Evolutionary conservation across 1,140 invertebrate genomes (phyloP).

Genomic region (Cataglyphis hispanica): DNA sequence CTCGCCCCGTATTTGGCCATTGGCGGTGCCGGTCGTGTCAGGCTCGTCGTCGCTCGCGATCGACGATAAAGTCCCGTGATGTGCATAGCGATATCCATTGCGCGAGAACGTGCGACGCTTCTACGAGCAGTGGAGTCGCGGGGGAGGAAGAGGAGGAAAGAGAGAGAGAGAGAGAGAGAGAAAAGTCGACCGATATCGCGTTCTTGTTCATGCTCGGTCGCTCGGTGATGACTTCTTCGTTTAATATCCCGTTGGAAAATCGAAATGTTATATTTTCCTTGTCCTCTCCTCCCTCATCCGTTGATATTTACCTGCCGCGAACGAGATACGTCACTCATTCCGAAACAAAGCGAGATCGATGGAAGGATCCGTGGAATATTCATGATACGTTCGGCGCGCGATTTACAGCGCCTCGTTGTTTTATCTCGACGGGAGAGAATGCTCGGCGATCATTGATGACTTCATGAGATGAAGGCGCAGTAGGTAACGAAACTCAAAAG

Average conservation of each 20-base stretch:
- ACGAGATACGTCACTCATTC: background rate
- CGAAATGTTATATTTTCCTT: background rate
- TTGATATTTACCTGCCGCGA: background rate
- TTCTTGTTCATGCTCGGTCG: constrained; percentile 9
- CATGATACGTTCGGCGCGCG: background rate
- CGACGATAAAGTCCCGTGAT: constrained; percentile 23
- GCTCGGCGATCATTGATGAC: constrained; percentile 15
- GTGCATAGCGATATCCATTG: constrained; percentile 36
- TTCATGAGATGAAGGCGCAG: constrained; percentile 36
- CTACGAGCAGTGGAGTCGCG: background rate
- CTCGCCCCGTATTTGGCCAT: background rate
- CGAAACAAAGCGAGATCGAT: background rate
- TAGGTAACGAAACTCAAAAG: constrained; percentile 56
- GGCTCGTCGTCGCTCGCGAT: constrained; percentile 16
- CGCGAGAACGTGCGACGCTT: constrained; percentile 54
- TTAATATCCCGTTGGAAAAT: background rate
- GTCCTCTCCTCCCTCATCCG: background rate
- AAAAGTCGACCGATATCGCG: background rate
- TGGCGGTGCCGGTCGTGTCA: background rate
- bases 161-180: no score
- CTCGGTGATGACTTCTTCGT: background rate
- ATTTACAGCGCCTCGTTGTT: background rate
- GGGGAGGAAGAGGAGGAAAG: background rate
- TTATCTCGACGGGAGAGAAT: background rate
- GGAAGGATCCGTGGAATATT: constrained; percentile 15